Evolutionary conservation across 2,888 invertebrate genomes (phyloP), one percentile per base, ranked within the genome.

Genomic region (Himalopsyche kuldschensis): DNA sequence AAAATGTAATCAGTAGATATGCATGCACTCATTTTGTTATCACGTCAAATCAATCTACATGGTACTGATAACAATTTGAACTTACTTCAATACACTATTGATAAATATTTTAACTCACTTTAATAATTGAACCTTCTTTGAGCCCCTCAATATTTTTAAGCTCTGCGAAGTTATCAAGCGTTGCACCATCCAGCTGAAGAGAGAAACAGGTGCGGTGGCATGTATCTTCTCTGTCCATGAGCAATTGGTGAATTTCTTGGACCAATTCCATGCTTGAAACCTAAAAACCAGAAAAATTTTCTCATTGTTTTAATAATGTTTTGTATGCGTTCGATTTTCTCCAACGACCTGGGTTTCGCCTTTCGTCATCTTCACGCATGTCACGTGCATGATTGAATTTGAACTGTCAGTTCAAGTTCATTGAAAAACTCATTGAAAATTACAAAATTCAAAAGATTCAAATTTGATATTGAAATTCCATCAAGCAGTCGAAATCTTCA

Each of bases 141-240:
- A 99, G 92, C 1, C 97, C 97, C 88, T 98, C 98, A 87, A 99
- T 96, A 88, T 96, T 97, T 90, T 99, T 99, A 86, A 99, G 91
- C 90, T 99, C 99, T 3, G 99, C 97, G 91, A 99, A 99, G 90
- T 99, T 98, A 89, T 99, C 99, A 87, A 99, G 92, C 0, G 97
- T 97, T 82, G 95, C 95, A 47, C 97, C 97, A 88, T 99, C 98
- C 78, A 99, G 92, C 90, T 99, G 98, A 79, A 99, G 93, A 0
- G 98, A 98, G 90, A 99, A 99, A 89, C 99, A 99, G 0, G 99
- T 99, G 81, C 99, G 94, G 89, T 99, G 99, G 88, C 99, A 99
- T 0, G 99, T 99, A 89, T 99, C 98, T 90, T 99, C 99, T 32
- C 99, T 94, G 89, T 99, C 99, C 97, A 99, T 98, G 79, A 99